A percentile compares a stretch with the other conserved stretches of the same genome.
These are phyloP conservation scores for Antedon bifida DNA, from an alignment of 35 echinoderm and acorn worm genomes.

Conservation along the genomic window DNA sequence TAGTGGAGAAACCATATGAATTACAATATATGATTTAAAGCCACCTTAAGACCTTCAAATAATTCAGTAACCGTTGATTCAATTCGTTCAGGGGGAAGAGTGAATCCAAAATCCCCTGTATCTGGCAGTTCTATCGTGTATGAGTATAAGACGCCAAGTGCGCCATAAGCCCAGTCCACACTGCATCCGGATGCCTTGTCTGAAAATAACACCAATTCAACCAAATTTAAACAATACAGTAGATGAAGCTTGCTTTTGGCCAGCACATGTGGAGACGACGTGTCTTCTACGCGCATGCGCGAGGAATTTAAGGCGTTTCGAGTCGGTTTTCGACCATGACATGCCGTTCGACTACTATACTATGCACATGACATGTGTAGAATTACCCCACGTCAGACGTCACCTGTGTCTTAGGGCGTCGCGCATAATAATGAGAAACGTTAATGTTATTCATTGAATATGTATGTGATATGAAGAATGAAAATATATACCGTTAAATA, in stretches of 20 bases:
- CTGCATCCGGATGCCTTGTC: not conserved
- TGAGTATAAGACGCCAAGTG: not conserved
- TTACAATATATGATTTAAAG: not conserved
- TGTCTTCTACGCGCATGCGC: not conserved
- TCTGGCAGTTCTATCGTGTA: not conserved
- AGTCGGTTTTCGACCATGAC: not conserved
- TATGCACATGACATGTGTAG: too few relatives aligned
- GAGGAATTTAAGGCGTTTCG: not conserved
- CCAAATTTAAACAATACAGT: not conserved
- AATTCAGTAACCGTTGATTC: constrained; percentile 3
- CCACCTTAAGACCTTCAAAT: constrained; percentile 2
- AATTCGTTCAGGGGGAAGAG: not conserved
- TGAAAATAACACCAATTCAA: not conserved
- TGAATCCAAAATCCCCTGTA: not conserved
- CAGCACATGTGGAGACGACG: not conserved
- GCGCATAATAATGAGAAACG: too few relatives aligned
- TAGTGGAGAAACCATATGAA: too few relatives aligned
- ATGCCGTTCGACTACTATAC: too few relatives aligned
- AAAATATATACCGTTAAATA: too few relatives aligned
- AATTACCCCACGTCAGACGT: too few relatives aligned
- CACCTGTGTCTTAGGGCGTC: too few relatives aligned
- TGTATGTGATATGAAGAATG: too few relatives aligned
- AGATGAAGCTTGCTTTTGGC: not conserved
- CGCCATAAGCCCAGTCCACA: constrained; percentile 12
- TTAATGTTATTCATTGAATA: too few relatives aligned